A percentile compares a stretch with the other conserved stretches of the same genome.
Evolutionary conservation across 2,797 vertebrate genomes (phyloP).

Genomic region (Podarcis lilfordi): DNA sequence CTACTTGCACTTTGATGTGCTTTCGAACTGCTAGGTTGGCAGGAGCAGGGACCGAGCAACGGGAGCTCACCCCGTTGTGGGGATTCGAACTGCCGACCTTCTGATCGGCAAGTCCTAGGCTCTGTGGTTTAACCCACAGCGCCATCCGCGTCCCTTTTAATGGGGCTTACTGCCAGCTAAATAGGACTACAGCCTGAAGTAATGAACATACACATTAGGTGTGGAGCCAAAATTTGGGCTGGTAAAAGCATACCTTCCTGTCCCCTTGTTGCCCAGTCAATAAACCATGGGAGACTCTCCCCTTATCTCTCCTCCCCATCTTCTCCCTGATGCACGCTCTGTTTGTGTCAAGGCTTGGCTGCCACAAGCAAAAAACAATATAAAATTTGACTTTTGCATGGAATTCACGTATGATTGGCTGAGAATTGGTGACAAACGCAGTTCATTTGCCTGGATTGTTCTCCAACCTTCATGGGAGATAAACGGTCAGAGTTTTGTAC

Average conservation of each 20-base stretch:
- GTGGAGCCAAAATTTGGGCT: not conserved
- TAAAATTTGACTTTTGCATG: not conserved
- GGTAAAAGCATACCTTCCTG: not conserved
- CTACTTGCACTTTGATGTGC: too few species aligned
- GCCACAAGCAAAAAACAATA: constrained; percentile 7
- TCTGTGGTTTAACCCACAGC: too few species aligned
- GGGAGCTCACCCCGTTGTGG: too few species aligned
- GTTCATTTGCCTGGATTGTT: not conserved
- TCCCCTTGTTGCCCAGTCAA: not conserved
- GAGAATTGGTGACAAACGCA: not conserved
- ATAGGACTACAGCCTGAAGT: too few species aligned
- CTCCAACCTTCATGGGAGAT: constrained; percentile 10
- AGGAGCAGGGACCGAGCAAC: too few species aligned
- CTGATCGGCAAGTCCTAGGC: too few species aligned
- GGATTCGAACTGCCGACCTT: too few species aligned
- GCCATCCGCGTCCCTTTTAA: too few species aligned
- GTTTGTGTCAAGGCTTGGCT: not conserved
- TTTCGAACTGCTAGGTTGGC: too few species aligned
- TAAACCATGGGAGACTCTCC: not conserved
- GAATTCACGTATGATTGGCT: not conserved
- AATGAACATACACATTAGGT: not conserved
- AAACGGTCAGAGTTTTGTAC: not conserved
- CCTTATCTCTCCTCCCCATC: not conserved
- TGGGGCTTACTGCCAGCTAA: not conserved
- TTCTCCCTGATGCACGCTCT: not conserved